phyloP scores from a whole-genome alignment of 2,888 invertebrate species.

The Metacarcinus magister region DNA sequence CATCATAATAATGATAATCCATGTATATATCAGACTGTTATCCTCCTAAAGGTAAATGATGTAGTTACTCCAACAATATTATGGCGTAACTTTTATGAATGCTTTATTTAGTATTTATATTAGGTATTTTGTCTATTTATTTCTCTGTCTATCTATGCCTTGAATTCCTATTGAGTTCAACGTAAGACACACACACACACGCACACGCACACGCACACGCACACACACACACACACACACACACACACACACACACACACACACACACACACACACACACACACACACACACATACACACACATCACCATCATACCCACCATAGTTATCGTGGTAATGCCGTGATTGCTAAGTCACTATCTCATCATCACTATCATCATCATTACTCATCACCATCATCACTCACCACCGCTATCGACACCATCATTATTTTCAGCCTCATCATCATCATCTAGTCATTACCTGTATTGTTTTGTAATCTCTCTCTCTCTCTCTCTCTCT shows the following conservation, averaged over 20 bases:
- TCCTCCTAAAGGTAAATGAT: too few species aligned
- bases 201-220: neutral
- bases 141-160: too few species aligned
- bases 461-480: too few species aligned
- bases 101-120: too few species aligned
- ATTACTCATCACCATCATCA: neutral
- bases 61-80: too few species aligned
- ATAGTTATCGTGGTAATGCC: neutral
- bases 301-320: neutral
- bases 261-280: conserved; percentile 36
- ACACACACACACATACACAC: neutral
- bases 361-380: neutral
- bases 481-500: neutral
- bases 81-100: too few species aligned
- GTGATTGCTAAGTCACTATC: neutral
- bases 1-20: too few species aligned
- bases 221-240: neutral
- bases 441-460: neutral
- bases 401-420: neutral
- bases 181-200: neutral
- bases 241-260: neutral
- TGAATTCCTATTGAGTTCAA: too few species aligned
- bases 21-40: too few species aligned
- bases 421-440: neutral
- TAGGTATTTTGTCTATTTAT: too few species aligned